phyloP scores from a whole-genome alignment of 2,888 invertebrate species.

The Eupelmus urozonus region DNA sequence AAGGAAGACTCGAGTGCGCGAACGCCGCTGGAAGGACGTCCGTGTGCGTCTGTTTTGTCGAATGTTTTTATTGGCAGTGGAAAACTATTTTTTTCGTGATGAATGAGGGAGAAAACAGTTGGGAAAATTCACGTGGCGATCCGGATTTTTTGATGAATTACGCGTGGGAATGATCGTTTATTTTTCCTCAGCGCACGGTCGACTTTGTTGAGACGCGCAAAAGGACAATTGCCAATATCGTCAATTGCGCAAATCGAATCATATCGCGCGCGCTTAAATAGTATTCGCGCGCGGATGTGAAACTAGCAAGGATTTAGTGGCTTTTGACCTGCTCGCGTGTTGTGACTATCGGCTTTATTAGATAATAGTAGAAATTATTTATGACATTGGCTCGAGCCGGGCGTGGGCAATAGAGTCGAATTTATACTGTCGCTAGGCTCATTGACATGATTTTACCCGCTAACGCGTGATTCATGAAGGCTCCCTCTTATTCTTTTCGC shows the following conservation, averaged over 20 bases:
- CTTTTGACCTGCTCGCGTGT: conserved; percentile 45
- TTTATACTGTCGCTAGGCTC: conserved; percentile 49
- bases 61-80: conserved; percentile 33
- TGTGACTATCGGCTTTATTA: conserved; percentile 53
- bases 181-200: no score
- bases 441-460: conserved; percentile 49
- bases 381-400: conserved; percentile 47
- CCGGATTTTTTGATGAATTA: neutral
- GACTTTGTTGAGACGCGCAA: no score
- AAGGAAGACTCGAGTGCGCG: neutral
- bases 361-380: conserved; percentile 56
- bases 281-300: neutral
- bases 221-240: no score
- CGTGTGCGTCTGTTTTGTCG: neutral
- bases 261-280: neutral
- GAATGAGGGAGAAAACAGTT: neutral
- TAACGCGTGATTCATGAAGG: conserved; percentile 25
- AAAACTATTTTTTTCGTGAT: neutral
- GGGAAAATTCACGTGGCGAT: neutral
- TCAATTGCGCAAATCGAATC: no score
- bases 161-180: conserved; percentile 10
- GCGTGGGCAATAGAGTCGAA: conserved; percentile 38
- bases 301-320: conserved; percentile 31
- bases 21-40: conserved; percentile 6
- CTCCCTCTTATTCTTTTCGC: conserved; percentile 27